These are phyloP conservation scores for Drosophila sordidula DNA, from an alignment of 2,888 invertebrate genomes.

Conservation along the genomic window DNA sequence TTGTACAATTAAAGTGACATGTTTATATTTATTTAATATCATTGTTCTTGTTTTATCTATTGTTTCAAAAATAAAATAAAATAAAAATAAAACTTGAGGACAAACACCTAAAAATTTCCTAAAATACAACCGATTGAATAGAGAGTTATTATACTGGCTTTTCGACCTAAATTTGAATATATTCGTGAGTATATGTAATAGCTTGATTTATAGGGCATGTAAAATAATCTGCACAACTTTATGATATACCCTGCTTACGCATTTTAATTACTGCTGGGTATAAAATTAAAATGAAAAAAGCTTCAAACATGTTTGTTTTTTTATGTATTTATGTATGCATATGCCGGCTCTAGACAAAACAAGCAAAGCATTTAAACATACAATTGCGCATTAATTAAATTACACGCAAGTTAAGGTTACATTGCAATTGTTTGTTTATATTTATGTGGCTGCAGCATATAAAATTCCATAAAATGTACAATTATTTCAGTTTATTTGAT, in stretches of 20 bases:
- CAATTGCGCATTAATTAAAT: slow-evolving; percentile 45
- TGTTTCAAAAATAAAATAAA: not conserved
- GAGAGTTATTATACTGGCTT: too few species aligned
- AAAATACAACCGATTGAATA: not conserved
- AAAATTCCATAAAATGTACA: slow-evolving; percentile 40
- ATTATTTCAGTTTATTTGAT: slow-evolving; percentile 32
- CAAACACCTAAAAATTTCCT: not conserved
- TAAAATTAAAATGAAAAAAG: not conserved
- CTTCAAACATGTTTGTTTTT: slow-evolving; percentile 7
- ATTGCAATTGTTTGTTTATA: slow-evolving; percentile 26
- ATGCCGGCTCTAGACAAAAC: slow-evolving; percentile 6
- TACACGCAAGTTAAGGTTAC: slow-evolving; percentile 22
- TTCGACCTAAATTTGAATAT: not conserved
- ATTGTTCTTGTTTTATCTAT: not conserved
- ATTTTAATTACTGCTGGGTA: slow-evolving; percentile 5
- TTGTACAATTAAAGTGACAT: not conserved
- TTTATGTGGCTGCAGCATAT: slow-evolving; percentile 31
- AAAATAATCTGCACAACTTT: not conserved
- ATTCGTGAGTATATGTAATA: too few species aligned
- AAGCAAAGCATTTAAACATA: slow-evolving; percentile 28
- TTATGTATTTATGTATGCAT: not conserved
- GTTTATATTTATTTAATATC: not conserved
- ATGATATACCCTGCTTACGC: not conserved
- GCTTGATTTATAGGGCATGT: not conserved
- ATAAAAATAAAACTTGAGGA: not conserved